These are phyloP conservation scores for Gymnocheta viridis DNA, from an alignment of 2,888 invertebrate species.

Conservation along the genomic window DNA sequence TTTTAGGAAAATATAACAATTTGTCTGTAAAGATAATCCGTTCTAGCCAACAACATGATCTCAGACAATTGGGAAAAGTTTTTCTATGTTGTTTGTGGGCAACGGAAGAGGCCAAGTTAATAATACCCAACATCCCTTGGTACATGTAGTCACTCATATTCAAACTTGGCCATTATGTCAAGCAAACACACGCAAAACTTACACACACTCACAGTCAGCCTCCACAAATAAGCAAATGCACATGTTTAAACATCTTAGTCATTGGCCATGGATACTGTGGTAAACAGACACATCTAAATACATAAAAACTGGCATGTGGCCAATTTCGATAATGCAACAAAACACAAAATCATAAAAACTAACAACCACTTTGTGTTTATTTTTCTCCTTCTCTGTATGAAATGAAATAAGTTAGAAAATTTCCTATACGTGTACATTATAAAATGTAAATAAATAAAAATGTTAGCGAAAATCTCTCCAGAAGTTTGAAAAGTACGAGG, in stretches of 20 bases:
- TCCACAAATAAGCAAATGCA: background rate
- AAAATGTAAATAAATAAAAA: background rate
- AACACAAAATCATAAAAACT: slow-evolving; percentile 18
- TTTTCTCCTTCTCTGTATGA: background rate
- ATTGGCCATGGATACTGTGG: background rate
- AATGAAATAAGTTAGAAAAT: background rate
- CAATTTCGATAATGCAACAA: slow-evolving; percentile 59
- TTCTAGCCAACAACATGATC: slow-evolving; percentile 32
- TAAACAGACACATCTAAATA: background rate
- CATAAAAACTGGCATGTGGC: slow-evolving; percentile 49
- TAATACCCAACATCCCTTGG: background rate
- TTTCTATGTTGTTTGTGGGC: background rate
- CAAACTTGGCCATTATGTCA: slow-evolving; percentile 2
- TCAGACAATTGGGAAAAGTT: slow-evolving; percentile 42
- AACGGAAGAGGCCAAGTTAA: background rate
- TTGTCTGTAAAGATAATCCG: slow-evolving; percentile 53
- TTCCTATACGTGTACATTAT: background rate
- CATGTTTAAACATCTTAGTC: slow-evolving; percentile 3
- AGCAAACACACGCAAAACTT: background rate
- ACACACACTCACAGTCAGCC: background rate
- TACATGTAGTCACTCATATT: background rate
- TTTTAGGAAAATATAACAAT: slow-evolving; percentile 34
- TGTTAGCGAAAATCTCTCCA: background rate
- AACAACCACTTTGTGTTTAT: slow-evolving; percentile 7
- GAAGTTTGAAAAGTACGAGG: background rate